phyloP scores from a whole-genome alignment of 2,888 invertebrate species.

The Oscheius myriophilus region DNA sequence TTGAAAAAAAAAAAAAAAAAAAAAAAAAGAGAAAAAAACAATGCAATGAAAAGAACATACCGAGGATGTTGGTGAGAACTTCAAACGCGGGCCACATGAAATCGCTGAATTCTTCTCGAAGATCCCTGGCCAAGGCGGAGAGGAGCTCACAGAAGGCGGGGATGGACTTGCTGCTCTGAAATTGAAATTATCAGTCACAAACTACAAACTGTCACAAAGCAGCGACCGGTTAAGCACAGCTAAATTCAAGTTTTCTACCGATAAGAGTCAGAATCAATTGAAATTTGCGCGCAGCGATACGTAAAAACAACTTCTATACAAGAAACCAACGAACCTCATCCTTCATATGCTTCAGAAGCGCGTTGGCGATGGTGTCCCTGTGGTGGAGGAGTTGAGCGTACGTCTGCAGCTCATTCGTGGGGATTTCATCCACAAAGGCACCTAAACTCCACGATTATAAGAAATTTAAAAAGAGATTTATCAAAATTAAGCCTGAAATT shows the following conservation, averaged over 20 bases:
- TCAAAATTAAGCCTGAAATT: conserved; percentile 73
- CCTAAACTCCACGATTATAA: no score
- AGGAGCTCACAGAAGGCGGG: conserved; percentile 51
- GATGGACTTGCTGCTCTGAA: conserved; percentile 34
- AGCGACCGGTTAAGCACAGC: neutral
- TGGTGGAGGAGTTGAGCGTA: conserved; percentile 84
- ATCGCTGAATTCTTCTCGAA: conserved; percentile 57
- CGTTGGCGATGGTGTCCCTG: conserved; percentile 71
- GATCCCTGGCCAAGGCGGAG: conserved; percentile 54
- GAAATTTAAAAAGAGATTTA: no score
- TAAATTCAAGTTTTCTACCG: no score
- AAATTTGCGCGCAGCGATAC: no score
- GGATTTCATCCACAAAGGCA: conserved; percentile 81
- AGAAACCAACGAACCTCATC: conserved; percentile 76
- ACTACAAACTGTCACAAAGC: neutral
- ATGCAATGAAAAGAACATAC: conserved; percentile 28
- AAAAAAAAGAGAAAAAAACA: no score
- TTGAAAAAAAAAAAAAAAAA: no score
- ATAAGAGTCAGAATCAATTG: no score
- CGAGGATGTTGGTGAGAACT: conserved; percentile 42
- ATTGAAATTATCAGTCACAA: neutral
- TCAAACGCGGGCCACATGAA: conserved; percentile 55
- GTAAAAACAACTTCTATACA: no score
- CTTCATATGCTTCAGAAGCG: conserved; percentile 81
- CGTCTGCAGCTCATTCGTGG: conserved; percentile 79